These are phyloP conservation scores for Epicauta chinensis DNA, from an alignment of 1,140 invertebrate species.

Conservation along the genomic window DNA sequence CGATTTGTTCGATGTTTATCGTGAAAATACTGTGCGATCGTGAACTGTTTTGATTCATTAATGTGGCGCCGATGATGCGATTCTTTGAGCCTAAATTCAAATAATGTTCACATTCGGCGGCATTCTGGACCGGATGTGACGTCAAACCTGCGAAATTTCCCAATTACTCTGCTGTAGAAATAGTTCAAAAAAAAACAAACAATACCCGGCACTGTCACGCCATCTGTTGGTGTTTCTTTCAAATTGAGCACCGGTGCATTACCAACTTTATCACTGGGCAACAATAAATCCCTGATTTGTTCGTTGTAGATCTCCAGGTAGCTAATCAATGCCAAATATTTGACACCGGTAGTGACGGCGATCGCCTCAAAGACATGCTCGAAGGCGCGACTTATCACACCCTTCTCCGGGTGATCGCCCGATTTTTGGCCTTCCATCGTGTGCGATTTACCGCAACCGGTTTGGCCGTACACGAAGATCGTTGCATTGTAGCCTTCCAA, in stretches of 20 bases:
- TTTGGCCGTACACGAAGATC: constrained; percentile 85
- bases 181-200: constrained; percentile 41
- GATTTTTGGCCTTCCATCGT: constrained; percentile 70
- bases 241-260: constrained; percentile 51
- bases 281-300: constrained; percentile 55
- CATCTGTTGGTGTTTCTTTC: constrained; percentile 74
- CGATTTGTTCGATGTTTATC: constrained; percentile 76
- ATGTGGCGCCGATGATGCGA: constrained; percentile 75
- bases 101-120: constrained; percentile 69
- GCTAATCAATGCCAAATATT: constrained; percentile 84
- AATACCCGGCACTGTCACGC: constrained; percentile 66
- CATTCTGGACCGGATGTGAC: constrained; percentile 45
- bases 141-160: constrained; percentile 35
- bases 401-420: constrained; percentile 50
- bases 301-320: constrained; percentile 95
- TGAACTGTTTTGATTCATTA: constrained; percentile 92
- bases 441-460: constrained; percentile 76
- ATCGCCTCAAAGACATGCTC: constrained; percentile 92
- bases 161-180: constrained; percentile 32
- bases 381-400: constrained; percentile 80
- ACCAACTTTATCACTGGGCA: constrained; percentile 35
- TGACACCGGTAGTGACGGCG: constrained; percentile 68
- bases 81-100: constrained; percentile 72
- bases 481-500: constrained; percentile 84
- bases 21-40: constrained; percentile 90